Base-by-base conservation (phyloP, 2,797 vertebrate species). In the Myotis planiceps region DNA sequence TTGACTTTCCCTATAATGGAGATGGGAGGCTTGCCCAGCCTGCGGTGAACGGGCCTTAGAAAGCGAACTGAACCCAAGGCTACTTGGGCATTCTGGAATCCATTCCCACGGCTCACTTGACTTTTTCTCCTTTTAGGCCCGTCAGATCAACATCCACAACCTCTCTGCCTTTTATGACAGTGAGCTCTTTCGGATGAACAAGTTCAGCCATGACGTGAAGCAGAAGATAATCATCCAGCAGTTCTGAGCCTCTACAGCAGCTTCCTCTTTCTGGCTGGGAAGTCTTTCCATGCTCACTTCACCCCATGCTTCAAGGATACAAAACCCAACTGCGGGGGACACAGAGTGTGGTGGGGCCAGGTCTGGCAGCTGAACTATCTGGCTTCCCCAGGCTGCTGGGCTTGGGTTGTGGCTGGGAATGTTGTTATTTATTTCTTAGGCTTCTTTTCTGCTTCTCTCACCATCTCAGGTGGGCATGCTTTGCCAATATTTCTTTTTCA, bases 121-220 rank as follows among this genome's bases (percentile, higher is more conserved):
- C 39, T 2, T 12, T 27, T 87, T 3, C 37, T 58, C 60, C 42
- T 49, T 94, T 1, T 94, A 99, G 99, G 99, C 99, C 25, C 98
- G 99, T 63, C 99, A 99, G 98, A 99, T 99, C 98, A 99, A 99
- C 98, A 99, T 99, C 98, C 99, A 99, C 99, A 99, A 97, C 98
- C 98, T 99, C 75, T 98, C 99, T 0, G 98, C 99, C 0, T 99
- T 99, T 97, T 99, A 99, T 0, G 99, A 99, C 98, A 99, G 99
- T 0, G 99, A 99, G 37, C 95, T 99, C 42, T 99, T 99, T 98
- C 98, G 97, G 95, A 98, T 99, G 96, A 99, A 99, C 98, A 99
- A 98, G 93, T 99, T 99, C 98, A 99, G 98, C 96, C 99, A 99
- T 5, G 99, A 99, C 9, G 79, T 97, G 96, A 99, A 99, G 98